A percentile compares a stretch with the other conserved stretches of the same genome.
These are phyloP conservation scores for Drosophila triauraria DNA, from an alignment of 1,140 invertebrate genomes.

Conservation along the genomic window DNA sequence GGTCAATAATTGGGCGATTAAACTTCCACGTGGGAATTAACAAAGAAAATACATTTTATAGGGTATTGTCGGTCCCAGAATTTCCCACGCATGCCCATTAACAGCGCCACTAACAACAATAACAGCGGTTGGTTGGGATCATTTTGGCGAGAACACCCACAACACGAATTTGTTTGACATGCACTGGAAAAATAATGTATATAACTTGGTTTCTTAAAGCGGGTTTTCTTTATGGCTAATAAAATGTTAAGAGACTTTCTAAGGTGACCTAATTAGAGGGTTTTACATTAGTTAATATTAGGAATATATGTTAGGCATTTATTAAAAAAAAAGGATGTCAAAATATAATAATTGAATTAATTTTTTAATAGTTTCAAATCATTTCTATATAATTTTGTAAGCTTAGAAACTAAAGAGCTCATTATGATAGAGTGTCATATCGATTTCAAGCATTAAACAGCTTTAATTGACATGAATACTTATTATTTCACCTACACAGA, in stretches of 20 bases:
- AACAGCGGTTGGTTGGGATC: slow-evolving; percentile 12
- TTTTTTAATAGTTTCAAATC: not conserved
- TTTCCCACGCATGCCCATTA: slow-evolving; percentile 50
- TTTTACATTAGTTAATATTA: too few species aligned
- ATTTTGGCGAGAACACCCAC: slow-evolving; percentile 35
- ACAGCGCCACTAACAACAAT: slow-evolving; percentile 31
- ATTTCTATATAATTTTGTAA: not conserved
- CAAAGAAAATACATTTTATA: slow-evolving; percentile 25
- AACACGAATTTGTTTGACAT: slow-evolving; percentile 32
- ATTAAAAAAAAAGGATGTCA: too few species aligned
- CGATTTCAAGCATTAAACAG: not conserved
- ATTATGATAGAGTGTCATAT: not conserved
- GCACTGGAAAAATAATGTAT: not conserved
- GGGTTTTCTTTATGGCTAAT: not conserved
- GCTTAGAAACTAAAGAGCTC: not conserved
- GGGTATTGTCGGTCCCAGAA: slow-evolving; percentile 44
- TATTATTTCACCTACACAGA: not conserved
- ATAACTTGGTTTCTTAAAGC: not conserved
- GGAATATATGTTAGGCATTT: too few species aligned
- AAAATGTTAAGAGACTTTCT: too few species aligned
- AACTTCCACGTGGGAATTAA: slow-evolving; percentile 29
- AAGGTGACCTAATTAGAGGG: too few species aligned
- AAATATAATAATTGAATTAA: too few species aligned
- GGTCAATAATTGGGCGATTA: slow-evolving; percentile 38
- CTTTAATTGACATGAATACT: not conserved